Evolutionary conservation across 2,113 vertebrate genomes (phyloP), one percentile per base, ranked within the genome.

Genomic region (Burhinus oedicnemus): DNA sequence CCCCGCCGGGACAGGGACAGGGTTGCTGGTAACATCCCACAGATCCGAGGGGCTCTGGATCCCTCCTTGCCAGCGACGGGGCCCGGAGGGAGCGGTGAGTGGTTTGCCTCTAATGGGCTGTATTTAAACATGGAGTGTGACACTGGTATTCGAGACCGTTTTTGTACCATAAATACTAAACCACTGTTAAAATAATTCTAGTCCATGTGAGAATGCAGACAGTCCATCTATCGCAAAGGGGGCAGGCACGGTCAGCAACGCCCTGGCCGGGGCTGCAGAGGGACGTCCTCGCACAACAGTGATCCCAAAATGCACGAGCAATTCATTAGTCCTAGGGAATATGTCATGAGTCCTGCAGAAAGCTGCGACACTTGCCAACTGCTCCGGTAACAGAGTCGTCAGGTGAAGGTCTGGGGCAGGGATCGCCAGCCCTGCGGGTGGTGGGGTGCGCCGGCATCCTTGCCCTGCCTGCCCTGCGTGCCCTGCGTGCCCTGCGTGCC

Each of bases 381-480:
- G 60, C 72, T 45, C 44, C 6, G 32, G 61, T 29, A 55, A 60
- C 22, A 11, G 38, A 20, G 12, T 9, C 30, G 4, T 12, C 2
- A 5, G 36, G 27, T 21, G 29, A 18, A 19, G 8, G 34, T 3
- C 51, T 8, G 26, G 44, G 69, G 20, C 58, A 49, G n/a, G 42
- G 34, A 6, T 5, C 36, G 87, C 29, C 0, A 2, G 34, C 11
- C 1, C 2, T 14, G 8, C 0, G 8, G 36, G 20, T 3, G 13
- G 4, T 29, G 52, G 44, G 45, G 20, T n/a, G 36, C 38, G 2
- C 34, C 10, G 1, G 65, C 55, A 34, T 6, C 38, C 55, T 42
- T 4, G 2, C 27, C 49, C 38, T 44, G 82, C 57, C 4, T 4
- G 6, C 54, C 47, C 21, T 10, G 47, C 21, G n/a, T n/a, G n/a